Evolutionary conservation across 30 jellyfish, hydroid and myxozoan genomes (phyloP).

Genomic region (Euphysa ruthae): DNA sequence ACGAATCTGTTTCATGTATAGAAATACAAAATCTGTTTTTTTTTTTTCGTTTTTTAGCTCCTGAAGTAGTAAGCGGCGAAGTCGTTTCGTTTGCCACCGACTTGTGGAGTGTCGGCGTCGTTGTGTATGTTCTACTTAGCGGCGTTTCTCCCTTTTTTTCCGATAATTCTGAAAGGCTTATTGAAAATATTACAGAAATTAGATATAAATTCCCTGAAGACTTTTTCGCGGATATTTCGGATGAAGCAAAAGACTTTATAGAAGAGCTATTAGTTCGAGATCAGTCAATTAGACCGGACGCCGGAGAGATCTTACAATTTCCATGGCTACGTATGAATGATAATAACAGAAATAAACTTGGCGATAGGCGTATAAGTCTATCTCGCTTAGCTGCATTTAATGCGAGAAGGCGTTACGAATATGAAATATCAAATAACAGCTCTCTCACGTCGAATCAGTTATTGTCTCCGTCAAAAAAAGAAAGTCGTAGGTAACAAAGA

Average conservation of each 20-base stretch:
- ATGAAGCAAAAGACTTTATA: conserved; percentile 84
- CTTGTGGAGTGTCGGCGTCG: conserved; percentile 95
- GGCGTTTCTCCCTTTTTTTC: conserved; percentile 98
- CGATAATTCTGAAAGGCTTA: conserved; percentile 77
- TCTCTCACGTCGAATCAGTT: conserved; percentile 10
- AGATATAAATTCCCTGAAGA: conserved; percentile 89
- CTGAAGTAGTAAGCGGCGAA: conserved; percentile 77
- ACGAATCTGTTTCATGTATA: too few species aligned
- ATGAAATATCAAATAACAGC: conserved; percentile 4
- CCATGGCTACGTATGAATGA: conserved; percentile 84
- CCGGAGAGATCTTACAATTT: conserved; percentile 70
- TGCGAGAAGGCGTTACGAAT: conserved; percentile 91
- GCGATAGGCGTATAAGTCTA: conserved; percentile 55
- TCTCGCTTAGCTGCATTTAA: conserved; percentile 97
- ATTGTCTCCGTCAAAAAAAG: conserved; percentile 22
- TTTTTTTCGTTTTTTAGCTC: conserved; percentile 43
- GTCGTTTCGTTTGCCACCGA: conserved; percentile 73
- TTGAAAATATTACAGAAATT: conserved; percentile 81
- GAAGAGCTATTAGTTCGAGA: conserved; percentile 87
- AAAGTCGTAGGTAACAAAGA: too few species aligned
- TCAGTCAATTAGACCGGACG: conserved; percentile 77
- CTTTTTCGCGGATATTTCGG: conserved; percentile 61
- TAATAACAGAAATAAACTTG: conserved; percentile 59
- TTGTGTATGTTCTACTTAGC: conserved; percentile 78
- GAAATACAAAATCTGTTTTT: too few species aligned